Conservation (phyloP, 2,113 vertebrate genomes). For the Herpetotheres cachinnans region DNA sequence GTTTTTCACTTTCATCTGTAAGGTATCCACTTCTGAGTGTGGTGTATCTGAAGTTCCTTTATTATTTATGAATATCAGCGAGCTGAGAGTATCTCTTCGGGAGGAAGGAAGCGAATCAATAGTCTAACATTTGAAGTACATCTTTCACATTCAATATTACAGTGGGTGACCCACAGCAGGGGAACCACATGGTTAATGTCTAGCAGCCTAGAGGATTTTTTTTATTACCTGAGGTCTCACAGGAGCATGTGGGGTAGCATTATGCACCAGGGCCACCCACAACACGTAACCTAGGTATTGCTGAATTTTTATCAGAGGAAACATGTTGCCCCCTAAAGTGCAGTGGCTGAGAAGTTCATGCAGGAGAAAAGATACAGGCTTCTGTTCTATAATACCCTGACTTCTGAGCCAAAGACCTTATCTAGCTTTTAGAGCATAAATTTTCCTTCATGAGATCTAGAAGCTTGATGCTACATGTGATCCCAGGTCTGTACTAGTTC, state of each 20-base stretch:
- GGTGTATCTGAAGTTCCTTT: background rate
- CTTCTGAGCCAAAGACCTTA: background rate
- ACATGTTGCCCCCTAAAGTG: background rate
- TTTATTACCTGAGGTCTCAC: background rate
- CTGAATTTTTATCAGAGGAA: background rate
- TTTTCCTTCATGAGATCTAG: background rate
- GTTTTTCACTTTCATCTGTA: background rate
- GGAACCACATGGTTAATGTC: background rate
- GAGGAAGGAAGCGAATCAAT: background rate
- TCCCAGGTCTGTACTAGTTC: background rate
- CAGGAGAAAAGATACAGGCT: background rate
- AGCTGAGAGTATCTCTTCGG: background rate
- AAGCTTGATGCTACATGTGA: background rate
- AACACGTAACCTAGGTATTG: background rate
- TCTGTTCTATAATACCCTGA: background rate
- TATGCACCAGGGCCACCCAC: background rate
- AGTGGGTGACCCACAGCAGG: background rate
- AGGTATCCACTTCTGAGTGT: background rate
- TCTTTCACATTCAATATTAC: background rate
- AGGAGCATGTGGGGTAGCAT: background rate
- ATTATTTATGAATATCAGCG: slow-evolving; percentile 40
- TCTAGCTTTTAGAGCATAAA: background rate
- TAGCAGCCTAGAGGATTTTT: background rate
- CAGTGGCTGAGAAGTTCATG: background rate
- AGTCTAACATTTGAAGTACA: background rate